phyloP scores from a whole-genome alignment of 92 coral and sea anemone genomes.

The Siderastrea siderea region DNA sequence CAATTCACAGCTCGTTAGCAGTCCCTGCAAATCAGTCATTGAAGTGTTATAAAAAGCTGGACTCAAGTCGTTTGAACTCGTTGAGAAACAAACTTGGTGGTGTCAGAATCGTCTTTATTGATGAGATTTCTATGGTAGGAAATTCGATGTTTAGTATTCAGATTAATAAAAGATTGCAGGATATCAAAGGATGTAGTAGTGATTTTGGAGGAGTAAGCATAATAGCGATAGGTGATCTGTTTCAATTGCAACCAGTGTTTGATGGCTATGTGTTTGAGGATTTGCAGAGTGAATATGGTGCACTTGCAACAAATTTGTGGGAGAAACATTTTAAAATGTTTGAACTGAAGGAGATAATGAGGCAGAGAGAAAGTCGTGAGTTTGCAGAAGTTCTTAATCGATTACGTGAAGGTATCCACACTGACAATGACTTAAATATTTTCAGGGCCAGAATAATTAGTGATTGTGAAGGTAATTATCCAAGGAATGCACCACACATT shows the following conservation, averaged over 20 bases:
- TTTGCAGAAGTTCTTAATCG: constrained; percentile 59
- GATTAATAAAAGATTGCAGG: constrained; percentile 54
- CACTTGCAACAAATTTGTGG: constrained; percentile 51
- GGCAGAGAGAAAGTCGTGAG: constrained; percentile 57
- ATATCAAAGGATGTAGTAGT: constrained; percentile 42
- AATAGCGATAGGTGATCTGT: constrained; percentile 65
- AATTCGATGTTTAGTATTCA: constrained; percentile 57
- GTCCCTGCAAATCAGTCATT: constrained; percentile 48
- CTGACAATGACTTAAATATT: constrained; percentile 13
- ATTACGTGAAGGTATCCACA: constrained; percentile 60
- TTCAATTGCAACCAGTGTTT: constrained; percentile 54
- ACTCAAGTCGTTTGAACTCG: constrained; percentile 33
- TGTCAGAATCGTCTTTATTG: constrained; percentile 7
- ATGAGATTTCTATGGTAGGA: constrained; percentile 71
- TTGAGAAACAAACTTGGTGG: constrained; percentile 32
- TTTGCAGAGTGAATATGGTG: constrained; percentile 25
- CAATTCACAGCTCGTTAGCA: constrained; percentile 35
- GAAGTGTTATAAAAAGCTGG: constrained; percentile 13
- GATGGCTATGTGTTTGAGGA: constrained; percentile 56
- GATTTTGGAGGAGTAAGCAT: constrained; percentile 66
- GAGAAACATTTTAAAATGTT: constrained; percentile 40
- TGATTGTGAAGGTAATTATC: background rate
- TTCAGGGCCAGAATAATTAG: background rate
- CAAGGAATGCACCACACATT: constrained; percentile 12
- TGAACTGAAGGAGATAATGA: constrained; percentile 53